Conservation (phyloP, 2,113 vertebrate species). For the Oryzias woworae region DNA sequence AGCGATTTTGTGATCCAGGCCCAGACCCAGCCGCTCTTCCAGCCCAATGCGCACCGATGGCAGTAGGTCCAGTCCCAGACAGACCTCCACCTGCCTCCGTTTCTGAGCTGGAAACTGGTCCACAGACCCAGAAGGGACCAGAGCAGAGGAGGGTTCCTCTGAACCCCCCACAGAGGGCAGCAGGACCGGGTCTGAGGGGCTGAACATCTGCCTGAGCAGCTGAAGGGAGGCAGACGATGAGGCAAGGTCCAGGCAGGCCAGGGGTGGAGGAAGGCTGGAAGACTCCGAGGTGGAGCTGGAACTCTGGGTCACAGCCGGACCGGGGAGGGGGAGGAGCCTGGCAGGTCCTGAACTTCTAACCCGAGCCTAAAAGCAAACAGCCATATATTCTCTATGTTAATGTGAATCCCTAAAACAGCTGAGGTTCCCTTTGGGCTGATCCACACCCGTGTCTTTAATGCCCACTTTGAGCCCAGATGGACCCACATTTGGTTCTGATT, state of each 20-base stretch:
- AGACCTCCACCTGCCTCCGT: not conserved
- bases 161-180: not conserved
- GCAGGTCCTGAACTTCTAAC: slow-evolving; percentile 45
- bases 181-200: not conserved
- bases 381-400: too few relatives aligned
- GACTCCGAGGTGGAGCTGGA: slow-evolving; percentile 16
- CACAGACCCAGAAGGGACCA: slow-evolving; percentile 32
- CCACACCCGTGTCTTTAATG: too few relatives aligned
- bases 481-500: too few relatives aligned
- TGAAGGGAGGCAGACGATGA: slow-evolving; percentile 43
- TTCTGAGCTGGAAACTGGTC: not conserved
- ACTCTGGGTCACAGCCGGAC: slow-evolving; percentile 10
- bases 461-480: too few relatives aligned
- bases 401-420: too few relatives aligned
- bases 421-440: not conserved
- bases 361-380: slow-evolving; percentile 33
- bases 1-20: slow-evolving; percentile 34
- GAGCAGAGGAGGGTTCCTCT: slow-evolving; percentile 5
- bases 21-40: slow-evolving; percentile 50
- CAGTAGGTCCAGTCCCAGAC: slow-evolving; percentile 32
- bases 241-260: slow-evolving; percentile 60
- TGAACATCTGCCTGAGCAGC: slow-evolving; percentile 43
- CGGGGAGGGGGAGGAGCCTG: slow-evolving; percentile 43
- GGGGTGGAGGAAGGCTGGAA: slow-evolving; percentile 20
- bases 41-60: slow-evolving; percentile 42